Conservation (phyloP, 1,140 invertebrate species). For the Ooceraea biroi region DNA sequence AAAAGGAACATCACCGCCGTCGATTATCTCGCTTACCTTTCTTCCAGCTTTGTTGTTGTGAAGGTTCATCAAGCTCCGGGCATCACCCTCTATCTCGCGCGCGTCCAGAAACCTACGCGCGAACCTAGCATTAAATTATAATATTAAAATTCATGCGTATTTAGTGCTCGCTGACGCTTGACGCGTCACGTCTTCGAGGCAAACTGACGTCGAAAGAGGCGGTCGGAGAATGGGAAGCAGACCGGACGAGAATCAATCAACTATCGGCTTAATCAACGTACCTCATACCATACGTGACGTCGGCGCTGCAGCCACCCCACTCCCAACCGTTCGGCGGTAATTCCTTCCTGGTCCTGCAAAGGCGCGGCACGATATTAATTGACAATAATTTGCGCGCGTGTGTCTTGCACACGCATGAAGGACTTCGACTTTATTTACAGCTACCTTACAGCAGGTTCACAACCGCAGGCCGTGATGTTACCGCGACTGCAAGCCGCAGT, state of each 20-base stretch:
- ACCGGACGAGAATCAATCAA: slow-evolving; percentile 59
- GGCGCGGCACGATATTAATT: background rate
- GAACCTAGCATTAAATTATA: slow-evolving; percentile 86
- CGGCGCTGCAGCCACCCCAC: slow-evolving; percentile 96
- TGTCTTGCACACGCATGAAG: background rate
- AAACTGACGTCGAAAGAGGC: slow-evolving; percentile 2
- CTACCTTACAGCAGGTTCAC: slow-evolving; percentile 88
- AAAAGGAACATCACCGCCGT: background rate
- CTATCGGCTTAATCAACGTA: slow-evolving; percentile 68
- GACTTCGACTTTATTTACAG: slow-evolving; percentile 27
- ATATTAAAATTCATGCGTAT: slow-evolving; percentile 73
- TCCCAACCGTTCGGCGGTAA: slow-evolving; percentile 88
- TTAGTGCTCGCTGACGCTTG: slow-evolving; percentile 53
- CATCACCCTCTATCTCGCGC: slow-evolving; percentile 93
- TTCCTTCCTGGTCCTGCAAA: slow-evolving; percentile 80
- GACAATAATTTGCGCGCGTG: slow-evolving; percentile 12
- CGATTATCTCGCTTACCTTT: slow-evolving; percentile 89
- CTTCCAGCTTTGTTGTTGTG: slow-evolving; percentile 98
- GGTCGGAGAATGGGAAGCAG: background rate
- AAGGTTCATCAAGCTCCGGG: slow-evolving; percentile 96
- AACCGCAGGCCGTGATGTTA: slow-evolving; percentile 95
- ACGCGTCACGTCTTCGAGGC: slow-evolving; percentile 27
- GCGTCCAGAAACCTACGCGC: slow-evolving; percentile 94
- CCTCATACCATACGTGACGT: slow-evolving; percentile 92
- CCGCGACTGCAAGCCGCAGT: slow-evolving; percentile 96